Evolutionary conservation across 2,113 vertebrate species (phyloP), one percentile per base, ranked within the genome.

Genomic region (Hippocampus comes): DNA sequence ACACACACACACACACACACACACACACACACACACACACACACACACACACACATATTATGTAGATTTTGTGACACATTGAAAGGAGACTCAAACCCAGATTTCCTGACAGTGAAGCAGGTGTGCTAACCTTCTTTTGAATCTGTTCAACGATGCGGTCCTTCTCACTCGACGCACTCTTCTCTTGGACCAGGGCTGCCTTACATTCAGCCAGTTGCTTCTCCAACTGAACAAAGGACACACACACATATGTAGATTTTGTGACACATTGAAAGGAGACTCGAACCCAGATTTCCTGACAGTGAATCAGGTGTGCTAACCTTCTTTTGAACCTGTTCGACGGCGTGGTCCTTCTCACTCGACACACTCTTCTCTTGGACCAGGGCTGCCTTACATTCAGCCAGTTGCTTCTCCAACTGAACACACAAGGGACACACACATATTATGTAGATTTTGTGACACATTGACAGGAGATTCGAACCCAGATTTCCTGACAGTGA

Each of bases 371-470:
- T 92, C 41, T 95, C 89, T 30, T 88, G 86, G 59, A 86, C 43
- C 10, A 95, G 85, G 14, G 94, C 90, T 17, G 89, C 85, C 84
- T 93, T 88, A 75, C 85, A 87, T 63, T 87, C 87, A 63, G 78
- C 55, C 68, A 91, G 72, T 63, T 85, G 88, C 27, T 87, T 88
- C 79, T 94, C 90, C 87, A 94, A 15, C 56, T 76, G 74, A 78
- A 38, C n/a, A n/a, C n/a, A n/a, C 34, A 27, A 27, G 2, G 27
- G 27, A 38, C 34, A 38, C 30, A 34, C 30, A 34, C 30, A 34
- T 1, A 5, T 5, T 34, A 38, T 6, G 34, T 0, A 38, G 38
- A 63, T 38, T 20, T 12, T 4, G 4, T 63, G 60, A 64, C 38
- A 63, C 0, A 38, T 38, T 38, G 6, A 38, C 6, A 38, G 34